phyloP scores from a whole-genome alignment of 1,140 invertebrate species.

The Bombus consobrinus region DNA sequence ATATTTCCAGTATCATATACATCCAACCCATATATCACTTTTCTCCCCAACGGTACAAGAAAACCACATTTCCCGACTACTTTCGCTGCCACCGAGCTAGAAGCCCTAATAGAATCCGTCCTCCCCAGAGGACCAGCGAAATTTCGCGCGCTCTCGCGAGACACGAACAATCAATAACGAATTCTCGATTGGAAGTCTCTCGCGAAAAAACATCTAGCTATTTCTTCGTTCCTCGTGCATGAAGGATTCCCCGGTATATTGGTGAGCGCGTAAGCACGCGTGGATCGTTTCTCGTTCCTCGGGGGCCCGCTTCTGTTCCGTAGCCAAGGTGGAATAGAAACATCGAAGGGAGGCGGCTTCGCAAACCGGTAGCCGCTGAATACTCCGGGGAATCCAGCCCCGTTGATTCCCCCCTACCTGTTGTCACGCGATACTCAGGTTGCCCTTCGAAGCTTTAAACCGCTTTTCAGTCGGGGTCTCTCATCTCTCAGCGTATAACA shows the following conservation, averaged over 20 bases:
- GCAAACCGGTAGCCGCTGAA: conserved; percentile 65
- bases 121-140: neutral
- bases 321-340: conserved; percentile 35
- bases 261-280: neutral
- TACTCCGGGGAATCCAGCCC: conserved; percentile 56
- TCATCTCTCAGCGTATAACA: conserved; percentile 8
- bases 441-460: conserved; percentile 62
- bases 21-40: neutral
- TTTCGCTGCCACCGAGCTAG: neutral
- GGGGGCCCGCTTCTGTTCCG: conserved; percentile 2
- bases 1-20: too few relatives aligned
- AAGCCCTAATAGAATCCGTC: conserved; percentile 20
- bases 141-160: conserved; percentile 17
- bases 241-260: neutral
- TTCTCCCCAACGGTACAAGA: neutral
- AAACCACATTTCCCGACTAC: conserved; percentile 29
- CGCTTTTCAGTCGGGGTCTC: conserved; percentile 44
- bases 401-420: conserved; percentile 62
- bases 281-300: conserved; percentile 27
- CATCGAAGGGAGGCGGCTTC: conserved; percentile 32
- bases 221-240: too few relatives aligned
- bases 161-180: conserved; percentile 27
- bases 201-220: neutral
- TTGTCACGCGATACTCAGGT: conserved; percentile 70
- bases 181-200: neutral